Conservation (phyloP, 2,113 vertebrate genomes). For the Onychorhynchus coronatus region DNA sequence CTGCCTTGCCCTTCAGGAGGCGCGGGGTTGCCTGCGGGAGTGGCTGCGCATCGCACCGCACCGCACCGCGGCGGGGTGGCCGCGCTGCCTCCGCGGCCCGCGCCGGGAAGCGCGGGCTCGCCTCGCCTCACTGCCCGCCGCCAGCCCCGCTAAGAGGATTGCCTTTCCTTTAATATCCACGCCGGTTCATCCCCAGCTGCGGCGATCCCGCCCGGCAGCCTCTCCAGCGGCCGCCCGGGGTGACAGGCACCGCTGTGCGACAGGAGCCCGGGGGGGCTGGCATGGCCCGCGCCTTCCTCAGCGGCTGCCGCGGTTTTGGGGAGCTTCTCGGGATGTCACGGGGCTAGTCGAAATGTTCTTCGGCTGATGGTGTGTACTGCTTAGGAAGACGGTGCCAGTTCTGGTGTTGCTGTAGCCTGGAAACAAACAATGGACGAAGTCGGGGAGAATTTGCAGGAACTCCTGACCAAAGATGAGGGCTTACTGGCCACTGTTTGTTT, state of each 20-base stretch:
- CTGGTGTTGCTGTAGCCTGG: neutral
- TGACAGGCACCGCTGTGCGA: neutral
- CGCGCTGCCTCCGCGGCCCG: neutral
- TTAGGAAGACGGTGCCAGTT: rapidly evolving
- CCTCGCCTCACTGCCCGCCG: neutral
- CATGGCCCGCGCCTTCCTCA: neutral
- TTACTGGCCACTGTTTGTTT: neutral
- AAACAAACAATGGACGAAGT: neutral
- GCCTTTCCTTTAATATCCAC: constrained; percentile 82
- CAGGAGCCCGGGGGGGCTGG: neutral
- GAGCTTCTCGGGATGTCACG: neutral
- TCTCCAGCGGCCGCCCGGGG: neutral
- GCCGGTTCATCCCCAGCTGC: constrained; percentile 48
- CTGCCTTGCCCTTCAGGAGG: neutral
- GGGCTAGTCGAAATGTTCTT: neutral
- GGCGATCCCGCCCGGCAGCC: neutral
- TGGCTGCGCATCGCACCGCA: neutral
- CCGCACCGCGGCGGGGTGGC: neutral
- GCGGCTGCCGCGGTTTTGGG: neutral
- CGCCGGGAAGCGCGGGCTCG: neutral
- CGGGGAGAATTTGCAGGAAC: neutral
- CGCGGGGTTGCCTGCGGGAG: neutral
- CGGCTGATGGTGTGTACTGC: rapidly evolving
- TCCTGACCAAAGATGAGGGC: neutral
- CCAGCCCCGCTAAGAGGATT: constrained; percentile 82